Evolutionary conservation across 92 coral and sea anemone genomes (phyloP).

Genomic region (Zoanthus sansibaricus): DNA sequence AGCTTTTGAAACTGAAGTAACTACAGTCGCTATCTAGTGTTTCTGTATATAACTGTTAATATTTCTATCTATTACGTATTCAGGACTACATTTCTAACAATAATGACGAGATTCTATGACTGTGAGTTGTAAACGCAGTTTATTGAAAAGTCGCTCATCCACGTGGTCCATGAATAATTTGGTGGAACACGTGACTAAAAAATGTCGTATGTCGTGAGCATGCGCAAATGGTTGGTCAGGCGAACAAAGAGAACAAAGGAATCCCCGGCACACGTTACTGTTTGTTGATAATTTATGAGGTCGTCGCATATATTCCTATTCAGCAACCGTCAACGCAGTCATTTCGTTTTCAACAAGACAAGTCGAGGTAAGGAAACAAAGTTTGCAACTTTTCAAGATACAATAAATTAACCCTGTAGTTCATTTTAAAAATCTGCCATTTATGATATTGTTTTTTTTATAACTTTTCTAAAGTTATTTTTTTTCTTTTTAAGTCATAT

Average conservation of each 20-base stretch:
- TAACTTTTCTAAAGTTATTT: not conserved
- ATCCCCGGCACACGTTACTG: conserved; percentile 71
- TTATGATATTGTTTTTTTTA: not conserved
- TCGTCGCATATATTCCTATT: conserved; percentile 76
- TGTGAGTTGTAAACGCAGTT: not conserved
- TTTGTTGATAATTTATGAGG: conserved; percentile 72
- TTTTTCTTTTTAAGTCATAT: not conserved
- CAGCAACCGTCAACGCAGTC: conserved; percentile 64
- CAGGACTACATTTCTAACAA: not conserved
- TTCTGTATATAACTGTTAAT: not conserved
- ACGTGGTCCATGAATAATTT: conserved; percentile 50
- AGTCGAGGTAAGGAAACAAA: conserved; percentile 44
- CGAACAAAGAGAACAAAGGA: conserved; percentile 67
- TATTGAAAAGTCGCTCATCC: not conserved
- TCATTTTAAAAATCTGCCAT: no score
- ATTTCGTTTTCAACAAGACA: conserved; percentile 31
- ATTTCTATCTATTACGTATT: not conserved
- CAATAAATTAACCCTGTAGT: not conserved
- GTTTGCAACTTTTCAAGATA: not conserved
- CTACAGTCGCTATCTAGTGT: not conserved
- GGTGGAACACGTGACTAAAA: conserved; percentile 36
- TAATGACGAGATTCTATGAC: not conserved
- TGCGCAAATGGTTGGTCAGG: conserved; percentile 6
- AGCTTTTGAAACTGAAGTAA: not conserved
- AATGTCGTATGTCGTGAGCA: conserved; percentile 7